phyloP scores from a whole-genome alignment of 2,888 invertebrate genomes.

The Cyrtodaria siliqua region DNA sequence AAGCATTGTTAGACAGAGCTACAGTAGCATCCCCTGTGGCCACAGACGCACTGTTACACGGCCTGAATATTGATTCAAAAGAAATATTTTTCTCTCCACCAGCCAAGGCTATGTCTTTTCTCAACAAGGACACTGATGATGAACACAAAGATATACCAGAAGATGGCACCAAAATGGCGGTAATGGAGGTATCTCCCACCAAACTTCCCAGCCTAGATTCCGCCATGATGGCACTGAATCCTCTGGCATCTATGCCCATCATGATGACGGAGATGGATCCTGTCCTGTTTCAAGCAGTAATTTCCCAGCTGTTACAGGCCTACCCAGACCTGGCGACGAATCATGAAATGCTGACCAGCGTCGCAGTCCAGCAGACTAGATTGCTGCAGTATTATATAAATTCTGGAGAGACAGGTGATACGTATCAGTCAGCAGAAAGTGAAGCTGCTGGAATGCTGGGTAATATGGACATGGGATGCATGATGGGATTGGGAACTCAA shows the following conservation, averaged over 20 bases:
- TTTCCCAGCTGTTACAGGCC: constrained; percentile 61
- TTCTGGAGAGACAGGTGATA: neutral
- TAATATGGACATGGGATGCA: too few species aligned
- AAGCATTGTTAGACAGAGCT: too few species aligned
- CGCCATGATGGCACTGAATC: neutral
- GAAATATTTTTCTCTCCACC: constrained; percentile 11
- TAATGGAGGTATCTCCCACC: neutral
- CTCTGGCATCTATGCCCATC: neutral
- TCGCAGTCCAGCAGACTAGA: constrained; percentile 70
- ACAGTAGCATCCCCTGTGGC: too few species aligned
- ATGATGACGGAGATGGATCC: constrained; percentile 5
- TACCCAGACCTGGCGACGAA: constrained; percentile 68
- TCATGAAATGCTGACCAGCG: constrained; percentile 59
- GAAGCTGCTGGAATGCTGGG: too few species aligned
- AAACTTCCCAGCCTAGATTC: neutral
- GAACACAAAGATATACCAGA: too few species aligned
- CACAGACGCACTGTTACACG: too few species aligned
- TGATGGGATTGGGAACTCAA: too few species aligned
- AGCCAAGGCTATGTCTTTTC: neutral
- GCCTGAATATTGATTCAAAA: neutral
- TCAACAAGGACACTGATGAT: too few species aligned
- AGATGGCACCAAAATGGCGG: neutral
- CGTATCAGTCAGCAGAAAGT: neutral
- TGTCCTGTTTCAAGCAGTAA: constrained; percentile 62
- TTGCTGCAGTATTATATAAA: constrained; percentile 65